Evolutionary conservation across 2,113 vertebrate species (phyloP), one percentile per base, ranked within the genome.

Genomic region (Chloropsis cyanopogon): DNA sequence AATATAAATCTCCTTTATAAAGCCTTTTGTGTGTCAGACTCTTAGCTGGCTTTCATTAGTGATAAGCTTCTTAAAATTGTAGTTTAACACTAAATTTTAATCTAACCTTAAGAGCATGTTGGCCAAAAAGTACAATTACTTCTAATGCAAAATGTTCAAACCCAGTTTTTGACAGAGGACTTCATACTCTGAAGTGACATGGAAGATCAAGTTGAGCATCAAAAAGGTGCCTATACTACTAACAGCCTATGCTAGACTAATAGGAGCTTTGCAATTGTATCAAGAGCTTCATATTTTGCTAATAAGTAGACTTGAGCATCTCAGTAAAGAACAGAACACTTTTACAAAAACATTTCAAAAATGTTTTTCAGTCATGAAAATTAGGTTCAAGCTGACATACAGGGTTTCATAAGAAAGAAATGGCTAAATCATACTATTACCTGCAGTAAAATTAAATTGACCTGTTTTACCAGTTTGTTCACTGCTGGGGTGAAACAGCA

Each of bases 381-480:
- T 86, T 53, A 83, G 19, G 52, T 83, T 79, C 14, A 6, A 66
- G 54, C 23, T 50, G 54, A 60, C 23, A 13, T 35, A 23, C 21
- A 39, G 42, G 7, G 18, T 63, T 90, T 82, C 57, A 50, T 46
- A 77, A 65, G 24, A 69, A 86, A 86, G 59, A 77, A 88, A 61
- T 54, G 12, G 24, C 80, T 88, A 65, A 69, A 83, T 57, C 11
- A 25, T 92, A 46, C 57, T 68, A 49, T 72, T 82, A 77, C 12
- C 39, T 73, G 39, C 75, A 70, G 59, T 82, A 90, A 88, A 94
- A 92, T 92, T 90, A 94, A 92, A 92, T 91, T 90, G 91, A 86
- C 52, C 64, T 29, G 23, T 44, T 11, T 68, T 77, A 78, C 11
- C 19, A 54, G 41, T 86, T 94, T 83, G 29, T 82, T 83, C 44